These are phyloP conservation scores for Zalophus californianus DNA, from an alignment of 2,797 vertebrate species.

Conservation along the genomic window DNA sequence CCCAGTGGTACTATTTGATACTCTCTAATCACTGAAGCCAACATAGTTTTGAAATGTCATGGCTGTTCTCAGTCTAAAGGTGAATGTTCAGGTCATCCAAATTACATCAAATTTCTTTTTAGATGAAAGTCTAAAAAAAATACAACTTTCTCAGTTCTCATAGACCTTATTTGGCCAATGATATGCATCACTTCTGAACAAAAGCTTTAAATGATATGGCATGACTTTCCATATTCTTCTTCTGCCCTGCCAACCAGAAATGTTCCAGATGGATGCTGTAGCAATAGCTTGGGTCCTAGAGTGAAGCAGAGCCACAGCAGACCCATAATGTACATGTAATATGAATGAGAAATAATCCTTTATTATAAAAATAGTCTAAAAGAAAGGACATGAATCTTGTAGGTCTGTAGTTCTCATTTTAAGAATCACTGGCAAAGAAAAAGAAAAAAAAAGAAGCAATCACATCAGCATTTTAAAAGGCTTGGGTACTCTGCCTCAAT, in stretches of 20 bases:
- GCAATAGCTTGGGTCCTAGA: not conserved
- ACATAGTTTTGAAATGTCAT: conserved; percentile 31
- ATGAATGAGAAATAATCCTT: conserved; percentile 44
- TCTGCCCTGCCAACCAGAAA: not conserved
- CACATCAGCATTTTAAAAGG: conserved; percentile 34
- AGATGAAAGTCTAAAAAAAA: conserved; percentile 37
- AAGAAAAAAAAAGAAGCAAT: not conserved
- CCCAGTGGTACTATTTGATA: not conserved
- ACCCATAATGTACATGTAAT: not conserved
- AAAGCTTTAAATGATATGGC: conserved; percentile 42
- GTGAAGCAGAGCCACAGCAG: not conserved
- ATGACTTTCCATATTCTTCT: conserved; percentile 42
- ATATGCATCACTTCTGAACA: conserved; percentile 51
- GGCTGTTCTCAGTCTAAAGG: conserved; percentile 32
- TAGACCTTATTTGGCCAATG: conserved; percentile 20
- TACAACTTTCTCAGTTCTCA: conserved; percentile 29
- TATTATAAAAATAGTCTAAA: conserved; percentile 54
- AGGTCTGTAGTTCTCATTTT: not conserved
- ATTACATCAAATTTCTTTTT: not conserved
- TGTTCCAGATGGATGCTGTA: conserved; percentile 7
- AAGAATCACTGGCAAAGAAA: not conserved
- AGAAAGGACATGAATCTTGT: not conserved
- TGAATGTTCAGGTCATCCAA: conserved; percentile 2
- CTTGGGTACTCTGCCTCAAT: not conserved
- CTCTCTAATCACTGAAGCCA: conserved; percentile 62